phyloP scores from a whole-genome alignment of 2,113 vertebrate genomes.

The Lophius piscatorius region DNA sequence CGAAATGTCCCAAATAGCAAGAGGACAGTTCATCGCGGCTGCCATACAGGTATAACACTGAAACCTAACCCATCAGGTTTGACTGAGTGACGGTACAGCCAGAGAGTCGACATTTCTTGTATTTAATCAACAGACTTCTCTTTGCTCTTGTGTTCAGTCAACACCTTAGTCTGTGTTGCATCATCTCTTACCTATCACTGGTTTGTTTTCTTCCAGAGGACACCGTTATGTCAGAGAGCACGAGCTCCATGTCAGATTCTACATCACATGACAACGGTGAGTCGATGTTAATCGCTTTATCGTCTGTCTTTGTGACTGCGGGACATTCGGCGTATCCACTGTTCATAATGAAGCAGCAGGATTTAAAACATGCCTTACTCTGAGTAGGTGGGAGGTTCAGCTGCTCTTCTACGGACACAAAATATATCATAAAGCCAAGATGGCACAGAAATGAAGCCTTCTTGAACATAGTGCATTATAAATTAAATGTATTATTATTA shows the following conservation, averaged over 20 bases:
- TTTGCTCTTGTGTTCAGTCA: neutral
- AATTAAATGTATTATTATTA: too few species aligned
- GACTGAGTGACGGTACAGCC: too few species aligned
- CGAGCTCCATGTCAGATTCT: slow-evolving; percentile 88
- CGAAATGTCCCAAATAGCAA: slow-evolving; percentile 77
- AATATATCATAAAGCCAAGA: too few species aligned
- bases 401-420: too few species aligned
- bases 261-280: slow-evolving; percentile 88
- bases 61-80: neutral
- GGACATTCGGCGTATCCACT: slow-evolving; percentile 7
- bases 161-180: neutral
- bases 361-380: too few species aligned
- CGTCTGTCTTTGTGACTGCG: neutral
- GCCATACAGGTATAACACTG: slow-evolving; percentile 72
- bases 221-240: slow-evolving; percentile 85
- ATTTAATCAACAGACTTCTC: neutral
- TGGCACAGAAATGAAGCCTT: too few species aligned
- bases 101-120: too few species aligned
- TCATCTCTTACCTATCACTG: slow-evolving; percentile 4
- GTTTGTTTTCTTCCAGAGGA: slow-evolving; percentile 80
- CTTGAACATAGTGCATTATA: too few species aligned
- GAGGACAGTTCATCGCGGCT: slow-evolving; percentile 79
- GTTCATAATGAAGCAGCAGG: too few species aligned
- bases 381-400: too few species aligned
- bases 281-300: slow-evolving; percentile 41